Conservation (phyloP, 1,140 invertebrate species). For the Condylostylus longicornis region DNA sequence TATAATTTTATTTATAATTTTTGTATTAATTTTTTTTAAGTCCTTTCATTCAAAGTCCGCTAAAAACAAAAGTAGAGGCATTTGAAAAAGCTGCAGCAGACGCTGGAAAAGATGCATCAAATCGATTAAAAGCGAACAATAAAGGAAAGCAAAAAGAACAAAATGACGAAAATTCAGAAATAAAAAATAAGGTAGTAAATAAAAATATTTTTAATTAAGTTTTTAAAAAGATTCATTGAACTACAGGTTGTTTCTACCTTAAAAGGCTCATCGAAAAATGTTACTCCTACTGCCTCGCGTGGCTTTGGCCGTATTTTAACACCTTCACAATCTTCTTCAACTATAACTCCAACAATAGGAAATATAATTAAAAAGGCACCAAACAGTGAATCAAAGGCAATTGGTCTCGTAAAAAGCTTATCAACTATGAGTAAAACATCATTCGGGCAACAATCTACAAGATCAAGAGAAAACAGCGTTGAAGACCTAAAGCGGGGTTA, state of each 20-base stretch:
- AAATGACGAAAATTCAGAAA: conserved; percentile 6
- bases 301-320: conserved; percentile 27
- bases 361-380: conserved; percentile 19
- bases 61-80: conserved; percentile 44
- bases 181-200: neutral
- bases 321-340: conserved; percentile 17
- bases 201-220: conserved; percentile 1
- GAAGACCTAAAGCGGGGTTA: conserved; percentile 28
- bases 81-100: conserved; percentile 39
- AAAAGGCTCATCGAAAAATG: no score
- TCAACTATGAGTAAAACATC: conserved; percentile 11
- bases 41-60: conserved; percentile 41
- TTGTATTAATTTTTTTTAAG: conserved; percentile 27
- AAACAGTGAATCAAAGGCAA: conserved; percentile 20
- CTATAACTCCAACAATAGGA: conserved; percentile 6
- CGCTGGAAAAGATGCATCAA: conserved; percentile 1
- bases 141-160: conserved; percentile 14
- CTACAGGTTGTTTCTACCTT: no score
- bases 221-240: no score
- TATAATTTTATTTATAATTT: neutral
- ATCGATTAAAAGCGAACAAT: neutral
- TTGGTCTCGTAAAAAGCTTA: no score
- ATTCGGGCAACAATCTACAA: conserved; percentile 9
- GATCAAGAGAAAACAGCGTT: conserved; percentile 22
- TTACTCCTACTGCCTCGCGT: conserved; percentile 12